These are phyloP conservation scores for Cephus nigrinus DNA, from an alignment of 2,888 invertebrate species.

Conservation along the genomic window DNA sequence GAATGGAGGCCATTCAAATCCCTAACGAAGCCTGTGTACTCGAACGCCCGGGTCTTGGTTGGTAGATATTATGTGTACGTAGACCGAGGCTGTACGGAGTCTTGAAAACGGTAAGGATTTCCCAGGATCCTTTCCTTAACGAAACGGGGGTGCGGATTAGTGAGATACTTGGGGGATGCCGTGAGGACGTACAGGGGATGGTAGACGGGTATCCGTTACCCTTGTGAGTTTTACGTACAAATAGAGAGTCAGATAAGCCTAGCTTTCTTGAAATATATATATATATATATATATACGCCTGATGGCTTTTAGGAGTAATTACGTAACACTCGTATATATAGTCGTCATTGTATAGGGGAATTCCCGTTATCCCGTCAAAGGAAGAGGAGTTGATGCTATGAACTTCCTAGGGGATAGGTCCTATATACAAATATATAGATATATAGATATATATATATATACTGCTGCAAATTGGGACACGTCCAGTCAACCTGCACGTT, in stretches of 20 bases:
- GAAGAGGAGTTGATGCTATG: not conserved
- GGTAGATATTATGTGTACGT: not conserved
- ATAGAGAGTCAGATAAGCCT: not conserved
- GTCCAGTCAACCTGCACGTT: not conserved
- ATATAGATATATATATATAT: too few species aligned
- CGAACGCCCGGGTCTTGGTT: not conserved
- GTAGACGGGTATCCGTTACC: not conserved
- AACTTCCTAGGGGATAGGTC: not conserved
- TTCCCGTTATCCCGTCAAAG: not conserved
- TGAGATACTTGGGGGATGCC: not conserved
- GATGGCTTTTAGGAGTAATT: not conserved
- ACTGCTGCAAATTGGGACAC: not conserved
- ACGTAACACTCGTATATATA: too few species aligned
- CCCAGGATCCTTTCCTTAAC: not conserved
- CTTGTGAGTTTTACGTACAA: not conserved
- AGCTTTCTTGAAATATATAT: not conserved
- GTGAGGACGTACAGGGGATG: not conserved
- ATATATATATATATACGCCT: not conserved
- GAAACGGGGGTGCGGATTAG: not conserved
- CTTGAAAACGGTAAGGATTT: not conserved
- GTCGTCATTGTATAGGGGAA: too few species aligned
- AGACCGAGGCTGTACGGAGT: not conserved
- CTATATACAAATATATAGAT: too few species aligned
- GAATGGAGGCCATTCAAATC: conserved; percentile 7
- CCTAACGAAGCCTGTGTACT: not conserved